Conservation (phyloP, 2,113 vertebrate species). For the Pseudorectes ferrugineus region DNA sequence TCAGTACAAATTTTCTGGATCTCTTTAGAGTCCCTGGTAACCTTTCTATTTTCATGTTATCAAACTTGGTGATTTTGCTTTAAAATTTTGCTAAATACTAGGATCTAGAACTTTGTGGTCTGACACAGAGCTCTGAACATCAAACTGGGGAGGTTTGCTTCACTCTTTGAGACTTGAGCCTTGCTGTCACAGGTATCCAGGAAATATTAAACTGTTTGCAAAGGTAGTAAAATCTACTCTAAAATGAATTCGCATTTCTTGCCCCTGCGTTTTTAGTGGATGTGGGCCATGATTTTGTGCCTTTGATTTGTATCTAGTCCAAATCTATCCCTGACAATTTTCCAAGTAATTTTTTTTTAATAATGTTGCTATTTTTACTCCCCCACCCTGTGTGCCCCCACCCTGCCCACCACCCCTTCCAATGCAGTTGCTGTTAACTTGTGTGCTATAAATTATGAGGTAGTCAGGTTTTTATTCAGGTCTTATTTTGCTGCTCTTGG, state of each 20-base stretch:
- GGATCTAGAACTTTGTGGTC: not conserved
- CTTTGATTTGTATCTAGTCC: not conserved
- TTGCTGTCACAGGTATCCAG: not conserved
- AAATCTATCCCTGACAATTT: not conserved
- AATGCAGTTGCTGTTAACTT: not conserved
- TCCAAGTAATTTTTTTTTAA: not conserved
- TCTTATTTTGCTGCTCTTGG: not conserved
- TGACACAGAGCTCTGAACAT: not conserved
- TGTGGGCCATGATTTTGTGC: not conserved
- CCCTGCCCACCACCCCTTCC: accelerated
- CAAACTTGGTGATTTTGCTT: not conserved
- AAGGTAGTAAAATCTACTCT: not conserved
- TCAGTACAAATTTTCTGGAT: not conserved
- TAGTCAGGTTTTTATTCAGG: not conserved
- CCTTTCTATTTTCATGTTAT: not conserved
- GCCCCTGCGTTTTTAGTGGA: not conserved
- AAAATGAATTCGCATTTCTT: not conserved
- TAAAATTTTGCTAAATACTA: not conserved
- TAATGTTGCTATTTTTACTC: not conserved
- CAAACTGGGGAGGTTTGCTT: not conserved
- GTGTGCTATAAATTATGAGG: not conserved
- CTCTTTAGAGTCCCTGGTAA: not conserved
- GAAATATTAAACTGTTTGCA: not conserved
- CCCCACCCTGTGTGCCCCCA: accelerated
- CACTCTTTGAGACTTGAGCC: not conserved